Base-by-base conservation (phyloP, 1,140 invertebrate species). In the Drosophila fuyamai region DNA sequence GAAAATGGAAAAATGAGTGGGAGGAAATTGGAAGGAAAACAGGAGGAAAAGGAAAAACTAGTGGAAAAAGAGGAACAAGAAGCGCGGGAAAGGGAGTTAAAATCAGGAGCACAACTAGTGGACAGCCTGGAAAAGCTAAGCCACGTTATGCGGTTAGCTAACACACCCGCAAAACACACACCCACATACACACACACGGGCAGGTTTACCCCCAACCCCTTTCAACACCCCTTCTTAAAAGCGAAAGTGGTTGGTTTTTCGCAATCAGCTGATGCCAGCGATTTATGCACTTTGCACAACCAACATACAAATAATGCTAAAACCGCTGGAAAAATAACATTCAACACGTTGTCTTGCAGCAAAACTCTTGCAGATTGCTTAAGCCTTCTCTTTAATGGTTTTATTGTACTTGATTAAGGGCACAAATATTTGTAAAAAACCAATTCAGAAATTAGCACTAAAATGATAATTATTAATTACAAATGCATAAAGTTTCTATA, bases 71-170 rank as follows among this genome's bases (percentile, higher is more conserved):
- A 18, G 10, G 18, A 14, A 23, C 13, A 16, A 23, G 41, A 12
- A n/a, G 12, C 8, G 5, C 29, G 32, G 16, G 12, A n/a, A 13
- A n/a, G 5, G 13, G 12, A 54, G 14, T 40, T 27, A 13, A 38
- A n/a, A 29, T 29, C 13, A 55, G 38, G 12, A 29, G 44, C 9
- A 46, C 47, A 23, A 53, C 29, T 65, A 65, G 65, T 66, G 53
- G 53, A 32, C 44, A 36, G 59, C 29, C 27, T 55, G 38, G 40
- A 51, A 56, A 61, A 74, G 78, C 79, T 86, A 79, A 88, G 71
- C 83, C 61, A 66, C 54, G 58, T 59, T 79, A 51, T 88, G 83
- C 29, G 83, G 83, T 83, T 76, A 61, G n/a, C 76, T 60, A 72
- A 68, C 67, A 47, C 8, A 27, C 29, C 66, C 67, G 44, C 67